Evolutionary conservation across 2,888 invertebrate genomes (phyloP), one percentile per base, ranked within the genome.

Genomic region (Lathronympha strigana): DNA sequence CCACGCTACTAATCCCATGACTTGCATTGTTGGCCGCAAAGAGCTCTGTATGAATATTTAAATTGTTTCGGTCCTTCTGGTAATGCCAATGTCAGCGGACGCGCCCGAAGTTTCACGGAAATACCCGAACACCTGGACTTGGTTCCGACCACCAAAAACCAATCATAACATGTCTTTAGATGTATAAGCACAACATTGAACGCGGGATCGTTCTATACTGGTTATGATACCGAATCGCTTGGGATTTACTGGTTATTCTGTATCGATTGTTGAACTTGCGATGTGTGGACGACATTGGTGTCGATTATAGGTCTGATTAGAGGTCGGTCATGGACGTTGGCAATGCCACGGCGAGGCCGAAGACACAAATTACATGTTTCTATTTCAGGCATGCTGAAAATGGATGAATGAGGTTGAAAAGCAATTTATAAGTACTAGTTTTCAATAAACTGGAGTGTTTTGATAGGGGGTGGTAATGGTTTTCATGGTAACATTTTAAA

Each of bases 201-300:
- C 2, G 33, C 9, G 1, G 2, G 11, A 33, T 33, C 2, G 8
- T 9, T 3, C 33, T 33, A 1, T 3, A 33, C 33, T 33, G 33
- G 33, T 11, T 33, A 1, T 8, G 3, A 2, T 11, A 33, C 11
- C 13, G 2, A 3, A 13, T 11, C 33, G 33, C 11, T 33, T 3
- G 38, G 15, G n/a, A 15, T 33, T 33, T 38, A 15, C 15, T 38
- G 5, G 15, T 38, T 15, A 38, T 15, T 0, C 23, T 5, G 23
- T 5, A 47, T 80, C 80, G 80, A 77, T 77, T 75, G 80, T 82
- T 86, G 82, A 88, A 85, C 86, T 84, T 83, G 80, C 73, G 69
- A 76, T 74, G 75, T 77, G 70, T 71, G 75, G 68, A 57, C 71
- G 71, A 67, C 78, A 80, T 80, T 80, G 78, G 72, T 11, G 71